These are phyloP conservation scores for Philotrypesis tridentata DNA, from an alignment of 1,140 invertebrate genomes.

Conservation along the genomic window DNA sequence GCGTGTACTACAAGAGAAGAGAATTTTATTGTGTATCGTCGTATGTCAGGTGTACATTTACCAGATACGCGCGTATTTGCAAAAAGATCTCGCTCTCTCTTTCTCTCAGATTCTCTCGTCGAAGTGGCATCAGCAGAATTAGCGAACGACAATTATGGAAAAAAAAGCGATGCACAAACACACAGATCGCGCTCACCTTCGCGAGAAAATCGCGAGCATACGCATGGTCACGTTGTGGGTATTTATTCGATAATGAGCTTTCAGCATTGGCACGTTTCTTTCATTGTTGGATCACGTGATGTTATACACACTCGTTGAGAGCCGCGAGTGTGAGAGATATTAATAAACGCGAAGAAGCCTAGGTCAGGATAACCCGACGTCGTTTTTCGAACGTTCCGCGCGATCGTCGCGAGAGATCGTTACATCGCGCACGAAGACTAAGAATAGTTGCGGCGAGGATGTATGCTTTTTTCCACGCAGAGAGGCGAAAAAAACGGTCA, in stretches of 20 bases:
- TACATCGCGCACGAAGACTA: no score
- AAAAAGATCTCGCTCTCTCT: not conserved
- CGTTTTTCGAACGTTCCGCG: not conserved
- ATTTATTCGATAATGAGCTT: slow-evolving; percentile 43
- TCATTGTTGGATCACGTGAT: slow-evolving; percentile 6
- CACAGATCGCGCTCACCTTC: not conserved
- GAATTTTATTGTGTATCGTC: no score
- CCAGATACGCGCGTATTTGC: no score
- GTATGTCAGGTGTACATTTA: no score
- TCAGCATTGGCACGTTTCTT: slow-evolving; percentile 21
- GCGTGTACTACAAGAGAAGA: no score
- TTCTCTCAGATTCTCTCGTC: no score
- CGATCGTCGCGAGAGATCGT: no score
- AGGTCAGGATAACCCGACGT: not conserved
- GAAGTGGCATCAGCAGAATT: no score
- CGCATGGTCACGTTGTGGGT: slow-evolving; percentile 41
- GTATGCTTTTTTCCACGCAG: no score
- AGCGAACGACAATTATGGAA: slow-evolving; percentile 10
- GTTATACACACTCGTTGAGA: no score
- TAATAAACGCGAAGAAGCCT: not conserved
- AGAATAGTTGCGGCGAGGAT: no score
- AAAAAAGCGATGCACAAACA: slow-evolving; percentile 17
- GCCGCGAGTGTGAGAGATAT: not conserved
- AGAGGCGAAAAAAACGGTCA: no score
- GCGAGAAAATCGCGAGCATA: not conserved